Evolutionary conservation across 2,797 vertebrate genomes (phyloP).

Genomic region (Mastacembelus armatus): DNA sequence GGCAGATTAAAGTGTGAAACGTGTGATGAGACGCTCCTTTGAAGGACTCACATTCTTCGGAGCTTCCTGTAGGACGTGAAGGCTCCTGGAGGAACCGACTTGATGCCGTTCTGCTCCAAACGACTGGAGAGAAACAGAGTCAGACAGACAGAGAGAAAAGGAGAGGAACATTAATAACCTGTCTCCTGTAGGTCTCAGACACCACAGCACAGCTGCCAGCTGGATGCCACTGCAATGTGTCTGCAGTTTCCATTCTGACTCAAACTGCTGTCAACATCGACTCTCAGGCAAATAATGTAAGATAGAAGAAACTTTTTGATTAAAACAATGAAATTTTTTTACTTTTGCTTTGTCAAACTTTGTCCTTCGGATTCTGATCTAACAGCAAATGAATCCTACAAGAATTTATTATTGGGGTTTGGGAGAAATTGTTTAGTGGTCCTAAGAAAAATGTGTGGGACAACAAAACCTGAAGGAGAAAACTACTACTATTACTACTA

Average conservation of each 20-base stretch:
- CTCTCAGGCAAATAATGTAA: background rate
- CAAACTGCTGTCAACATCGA: conserved; percentile 1
- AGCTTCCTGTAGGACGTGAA: conserved; percentile 98
- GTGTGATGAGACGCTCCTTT: background rate
- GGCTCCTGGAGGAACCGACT: conserved; percentile 94
- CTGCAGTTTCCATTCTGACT: conserved; percentile 14
- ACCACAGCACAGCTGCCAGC: conserved; percentile 1
- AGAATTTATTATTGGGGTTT: no score
- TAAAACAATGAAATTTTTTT: background rate
- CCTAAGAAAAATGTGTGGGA: no score
- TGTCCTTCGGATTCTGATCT: no score
- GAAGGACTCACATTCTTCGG: conserved; percentile 90
- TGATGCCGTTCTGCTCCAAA: conserved; percentile 96
- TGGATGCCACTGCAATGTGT: conserved; percentile 1
- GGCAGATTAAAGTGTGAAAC: no score
- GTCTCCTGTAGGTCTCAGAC: background rate
- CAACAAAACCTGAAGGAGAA: no score
- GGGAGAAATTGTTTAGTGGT: no score
- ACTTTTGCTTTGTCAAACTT: background rate
- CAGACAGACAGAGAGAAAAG: no score
- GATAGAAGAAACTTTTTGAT: background rate
- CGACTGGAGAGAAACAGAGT: conserved; percentile 81
- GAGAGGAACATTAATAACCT: conserved; percentile 28
- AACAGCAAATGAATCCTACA: no score
- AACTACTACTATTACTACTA: no score